phyloP scores from a whole-genome alignment of 2,797 vertebrate species.

The Varecia variegata region DNA sequence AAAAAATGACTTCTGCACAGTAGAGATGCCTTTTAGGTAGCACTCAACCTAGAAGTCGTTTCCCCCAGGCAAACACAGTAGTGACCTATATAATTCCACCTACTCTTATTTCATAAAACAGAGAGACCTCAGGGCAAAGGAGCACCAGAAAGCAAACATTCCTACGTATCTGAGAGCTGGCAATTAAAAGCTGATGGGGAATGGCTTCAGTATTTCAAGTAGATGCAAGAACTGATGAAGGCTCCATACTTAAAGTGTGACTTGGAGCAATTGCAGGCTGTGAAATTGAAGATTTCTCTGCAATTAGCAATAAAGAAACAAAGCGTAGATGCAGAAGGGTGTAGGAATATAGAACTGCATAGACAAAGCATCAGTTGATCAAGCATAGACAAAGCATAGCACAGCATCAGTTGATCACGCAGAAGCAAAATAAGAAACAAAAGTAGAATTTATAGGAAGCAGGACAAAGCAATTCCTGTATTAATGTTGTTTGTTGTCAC shows the following conservation, averaged over 20 bases:
- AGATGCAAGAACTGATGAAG: neutral
- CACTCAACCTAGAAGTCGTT: neutral
- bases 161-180: neutral
- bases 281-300: neutral
- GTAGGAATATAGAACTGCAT: neutral
- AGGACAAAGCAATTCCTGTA: neutral
- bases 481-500: neutral
- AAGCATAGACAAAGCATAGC: neutral
- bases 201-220: neutral
- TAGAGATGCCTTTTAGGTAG: neutral
- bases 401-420: neutral
- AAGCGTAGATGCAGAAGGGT: neutral
- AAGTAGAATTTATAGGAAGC: neutral
- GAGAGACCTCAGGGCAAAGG: neutral
- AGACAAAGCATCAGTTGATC: neutral
- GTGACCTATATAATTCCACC: neutral
- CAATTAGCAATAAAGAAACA: neutral
- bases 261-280: neutral
- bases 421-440: neutral
- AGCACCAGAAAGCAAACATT: neutral
- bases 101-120: neutral
- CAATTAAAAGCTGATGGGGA: neutral
- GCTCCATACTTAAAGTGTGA: neutral
- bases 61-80: neutral
- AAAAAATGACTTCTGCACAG: neutral